These are phyloP conservation scores for Rhopalosiphum padi DNA, from an alignment of 1,140 invertebrate genomes.

Conservation along the genomic window DNA sequence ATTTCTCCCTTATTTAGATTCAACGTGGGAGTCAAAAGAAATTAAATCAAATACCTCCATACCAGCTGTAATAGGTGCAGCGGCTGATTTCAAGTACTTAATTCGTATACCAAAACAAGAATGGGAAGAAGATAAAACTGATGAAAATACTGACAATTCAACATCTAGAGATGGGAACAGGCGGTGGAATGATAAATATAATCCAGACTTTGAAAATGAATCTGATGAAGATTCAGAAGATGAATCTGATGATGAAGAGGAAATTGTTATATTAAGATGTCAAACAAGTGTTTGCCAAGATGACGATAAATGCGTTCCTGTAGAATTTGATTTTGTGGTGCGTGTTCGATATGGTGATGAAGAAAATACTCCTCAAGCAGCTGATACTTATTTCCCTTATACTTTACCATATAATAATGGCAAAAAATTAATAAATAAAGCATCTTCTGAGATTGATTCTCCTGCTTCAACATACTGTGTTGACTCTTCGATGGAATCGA, in stretches of 20 bases:
- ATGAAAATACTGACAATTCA: neutral
- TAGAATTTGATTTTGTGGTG: conserved; percentile 48
- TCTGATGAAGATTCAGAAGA: neutral
- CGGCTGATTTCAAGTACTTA: conserved; percentile 47
- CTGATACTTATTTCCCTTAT: conserved; percentile 39
- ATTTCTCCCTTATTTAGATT: neutral
- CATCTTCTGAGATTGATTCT: neutral
- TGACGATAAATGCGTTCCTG: conserved; percentile 22
- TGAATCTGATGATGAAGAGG: conserved; percentile 21
- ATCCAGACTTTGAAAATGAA: neutral
- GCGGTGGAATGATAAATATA: neutral
- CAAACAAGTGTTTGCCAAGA: conserved; percentile 34
- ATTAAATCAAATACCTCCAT: conserved; percentile 26
- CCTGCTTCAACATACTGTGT: neutral
- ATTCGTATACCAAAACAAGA: conserved; percentile 39
- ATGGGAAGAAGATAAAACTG: neutral
- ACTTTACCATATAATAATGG: neutral
- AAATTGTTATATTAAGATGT: conserved; percentile 51
- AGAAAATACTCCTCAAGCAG: conserved; percentile 24
- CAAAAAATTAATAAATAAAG: neutral
- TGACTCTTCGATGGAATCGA: neutral
- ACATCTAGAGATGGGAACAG: neutral
- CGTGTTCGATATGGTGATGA: neutral
- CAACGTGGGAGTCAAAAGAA: conserved; percentile 53
- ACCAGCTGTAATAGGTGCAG: neutral